Conservation (phyloP, 2,888 invertebrate genomes). For the Linyphia triangularis region DNA sequence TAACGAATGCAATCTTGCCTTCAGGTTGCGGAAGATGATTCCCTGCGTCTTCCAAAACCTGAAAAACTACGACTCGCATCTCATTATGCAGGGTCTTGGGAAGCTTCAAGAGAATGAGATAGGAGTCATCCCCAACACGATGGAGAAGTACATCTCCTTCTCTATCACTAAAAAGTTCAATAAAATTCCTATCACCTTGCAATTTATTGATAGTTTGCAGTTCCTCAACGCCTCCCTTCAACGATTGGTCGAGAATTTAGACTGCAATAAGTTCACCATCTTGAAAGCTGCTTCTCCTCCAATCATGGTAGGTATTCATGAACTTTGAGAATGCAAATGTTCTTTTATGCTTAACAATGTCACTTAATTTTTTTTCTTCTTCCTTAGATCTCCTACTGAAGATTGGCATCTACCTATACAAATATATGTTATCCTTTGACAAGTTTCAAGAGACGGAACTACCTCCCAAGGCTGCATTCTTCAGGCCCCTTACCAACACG, state of each 20-base stretch:
- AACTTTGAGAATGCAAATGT: too few species aligned
- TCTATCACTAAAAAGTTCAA: neutral
- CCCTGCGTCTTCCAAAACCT: neutral
- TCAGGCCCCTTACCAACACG: neutral
- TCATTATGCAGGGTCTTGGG: neutral
- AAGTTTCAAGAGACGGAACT: neutral
- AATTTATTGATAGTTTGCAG: neutral
- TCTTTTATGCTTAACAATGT: too few species aligned
- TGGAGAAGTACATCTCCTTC: neutral
- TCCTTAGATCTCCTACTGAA: conserved; percentile 74
- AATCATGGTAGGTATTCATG: too few species aligned
- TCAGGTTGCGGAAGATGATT: neutral
- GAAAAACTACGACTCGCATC: neutral
- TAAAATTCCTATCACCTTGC: neutral
- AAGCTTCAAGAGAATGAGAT: neutral
- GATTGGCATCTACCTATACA: conserved; percentile 31
- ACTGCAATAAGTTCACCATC: neutral
- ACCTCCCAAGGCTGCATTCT: neutral
- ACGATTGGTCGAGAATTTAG: conserved; percentile 6
- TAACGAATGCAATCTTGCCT: conserved; percentile 9
- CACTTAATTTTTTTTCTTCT: too few species aligned
- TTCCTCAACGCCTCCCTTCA: neutral
- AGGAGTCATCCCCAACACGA: neutral
- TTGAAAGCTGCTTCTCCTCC: neutral
- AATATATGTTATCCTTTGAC: neutral